A percentile compares a stretch with the other conserved stretches of the same genome.
phyloP scores from a whole-genome alignment of 2,113 vertebrate species.

The Alouatta palliata region DNA sequence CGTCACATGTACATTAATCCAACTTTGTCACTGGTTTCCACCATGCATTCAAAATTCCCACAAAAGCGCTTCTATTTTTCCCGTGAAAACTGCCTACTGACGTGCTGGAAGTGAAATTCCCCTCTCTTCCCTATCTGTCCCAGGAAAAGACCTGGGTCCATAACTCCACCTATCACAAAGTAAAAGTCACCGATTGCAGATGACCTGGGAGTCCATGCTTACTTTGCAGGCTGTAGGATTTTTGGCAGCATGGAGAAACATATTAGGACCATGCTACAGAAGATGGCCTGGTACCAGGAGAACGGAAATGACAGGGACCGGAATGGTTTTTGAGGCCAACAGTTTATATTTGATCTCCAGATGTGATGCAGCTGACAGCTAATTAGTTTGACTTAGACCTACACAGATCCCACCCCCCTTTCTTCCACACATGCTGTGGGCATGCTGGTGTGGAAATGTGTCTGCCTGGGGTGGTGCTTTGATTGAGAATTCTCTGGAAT shows the following conservation, averaged over 20 bases:
- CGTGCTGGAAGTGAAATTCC: too few species aligned
- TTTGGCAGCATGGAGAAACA: slow-evolving; percentile 71
- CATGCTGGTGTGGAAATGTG: slow-evolving; percentile 51
- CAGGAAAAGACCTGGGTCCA: not conserved
- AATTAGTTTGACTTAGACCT: slow-evolving; percentile 78
- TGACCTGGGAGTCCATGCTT: slow-evolving; percentile 72
- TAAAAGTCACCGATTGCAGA: slow-evolving; percentile 56
- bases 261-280: slow-evolving; percentile 85
- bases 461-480: slow-evolving; percentile 52
- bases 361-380: slow-evolving; percentile 89
- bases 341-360: slow-evolving; percentile 90
- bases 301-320: slow-evolving; percentile 91
- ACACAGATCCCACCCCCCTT: not conserved
- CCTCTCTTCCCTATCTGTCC: not conserved
- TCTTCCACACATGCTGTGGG: slow-evolving; percentile 60
- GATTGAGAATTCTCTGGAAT: slow-evolving; percentile 61
- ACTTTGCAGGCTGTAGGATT: slow-evolving; percentile 43
- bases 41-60: not conserved
- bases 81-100: not conserved
- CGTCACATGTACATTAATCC: not conserved
- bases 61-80: not conserved
- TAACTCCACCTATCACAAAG: not conserved
- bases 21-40: not conserved
- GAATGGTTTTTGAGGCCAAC: slow-evolving; percentile 89
- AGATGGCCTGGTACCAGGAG: slow-evolving; percentile 87